phyloP scores from a whole-genome alignment of 2,113 vertebrate species.

The Anguilla rostrata region DNA sequence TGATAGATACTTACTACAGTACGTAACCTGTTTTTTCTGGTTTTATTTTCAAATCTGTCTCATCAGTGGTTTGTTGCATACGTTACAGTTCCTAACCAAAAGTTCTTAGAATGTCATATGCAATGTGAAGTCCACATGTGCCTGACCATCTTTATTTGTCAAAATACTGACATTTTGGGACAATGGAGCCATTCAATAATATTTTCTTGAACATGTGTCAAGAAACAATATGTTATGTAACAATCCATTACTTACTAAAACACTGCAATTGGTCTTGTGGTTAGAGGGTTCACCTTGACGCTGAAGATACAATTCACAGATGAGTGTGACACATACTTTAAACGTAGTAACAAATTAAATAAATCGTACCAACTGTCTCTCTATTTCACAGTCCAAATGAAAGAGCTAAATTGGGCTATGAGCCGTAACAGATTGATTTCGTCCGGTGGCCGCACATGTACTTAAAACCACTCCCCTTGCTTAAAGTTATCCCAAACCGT shows the following conservation, averaged over 20 bases:
- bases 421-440: not conserved
- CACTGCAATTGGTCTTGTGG: not conserved
- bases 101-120: not conserved
- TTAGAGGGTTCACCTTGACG: not conserved
- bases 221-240: not conserved
- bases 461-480: not conserved
- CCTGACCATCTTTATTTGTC: too few relatives aligned
- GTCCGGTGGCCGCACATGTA: not conserved
- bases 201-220: not conserved
- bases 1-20: too few relatives aligned
- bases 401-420: not conserved
- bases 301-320: not conserved
- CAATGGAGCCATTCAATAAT: too few relatives aligned
- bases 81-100: not conserved
- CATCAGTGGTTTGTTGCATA: not conserved
- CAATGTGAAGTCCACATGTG: too few relatives aligned
- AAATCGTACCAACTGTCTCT: not conserved
- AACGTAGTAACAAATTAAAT: not conserved
- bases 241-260: not conserved
- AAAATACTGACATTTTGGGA: too few relatives aligned
- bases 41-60: not conserved
- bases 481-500: too few relatives aligned
- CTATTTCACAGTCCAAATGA: not conserved
- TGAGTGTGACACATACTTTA: not conserved
- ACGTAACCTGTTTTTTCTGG: too few relatives aligned